Percentiles rank a stretch among this genome's conserved stretches.
These are phyloP conservation scores for Lanius ludovicianus DNA, from an alignment of 2,113 vertebrate species.

Conservation along the genomic window DNA sequence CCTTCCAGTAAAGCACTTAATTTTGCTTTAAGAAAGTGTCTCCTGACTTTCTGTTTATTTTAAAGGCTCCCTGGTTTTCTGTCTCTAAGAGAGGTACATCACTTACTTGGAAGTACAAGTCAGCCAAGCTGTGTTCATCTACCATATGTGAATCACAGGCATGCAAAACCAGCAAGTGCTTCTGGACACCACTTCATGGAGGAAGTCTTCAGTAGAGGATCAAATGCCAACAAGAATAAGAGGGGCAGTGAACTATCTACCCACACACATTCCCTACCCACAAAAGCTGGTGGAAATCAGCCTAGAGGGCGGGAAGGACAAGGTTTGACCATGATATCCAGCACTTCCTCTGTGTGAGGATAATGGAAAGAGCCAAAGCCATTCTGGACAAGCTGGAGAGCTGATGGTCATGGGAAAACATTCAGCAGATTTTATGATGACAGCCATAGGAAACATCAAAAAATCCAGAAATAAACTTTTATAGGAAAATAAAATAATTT, in stretches of 20 bases:
- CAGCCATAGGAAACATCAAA: background rate
- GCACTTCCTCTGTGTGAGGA: fast-evolving
- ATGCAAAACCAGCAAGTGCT: fast-evolving
- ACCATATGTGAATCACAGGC: fast-evolving
- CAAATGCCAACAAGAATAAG: background rate
- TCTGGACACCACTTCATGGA: background rate
- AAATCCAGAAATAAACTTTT: background rate
- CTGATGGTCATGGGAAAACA: background rate
- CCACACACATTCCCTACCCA: background rate
- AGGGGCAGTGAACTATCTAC: background rate
- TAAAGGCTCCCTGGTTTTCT: background rate
- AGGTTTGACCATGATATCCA: background rate
- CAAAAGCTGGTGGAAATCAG: background rate
- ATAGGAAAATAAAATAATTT: background rate
- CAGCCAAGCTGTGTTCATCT: background rate
- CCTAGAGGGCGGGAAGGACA: background rate
- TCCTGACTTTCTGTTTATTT: background rate
- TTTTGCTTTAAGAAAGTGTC: background rate
- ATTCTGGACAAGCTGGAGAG: background rate
- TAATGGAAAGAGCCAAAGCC: background rate
- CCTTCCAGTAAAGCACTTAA: background rate
- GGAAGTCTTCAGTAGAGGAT: background rate
- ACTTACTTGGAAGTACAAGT: background rate
- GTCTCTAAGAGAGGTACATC: background rate
- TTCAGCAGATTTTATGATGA: background rate